phyloP scores from a whole-genome alignment of 2,113 vertebrate species.

The Heterotilapia buettikoferi region DNA sequence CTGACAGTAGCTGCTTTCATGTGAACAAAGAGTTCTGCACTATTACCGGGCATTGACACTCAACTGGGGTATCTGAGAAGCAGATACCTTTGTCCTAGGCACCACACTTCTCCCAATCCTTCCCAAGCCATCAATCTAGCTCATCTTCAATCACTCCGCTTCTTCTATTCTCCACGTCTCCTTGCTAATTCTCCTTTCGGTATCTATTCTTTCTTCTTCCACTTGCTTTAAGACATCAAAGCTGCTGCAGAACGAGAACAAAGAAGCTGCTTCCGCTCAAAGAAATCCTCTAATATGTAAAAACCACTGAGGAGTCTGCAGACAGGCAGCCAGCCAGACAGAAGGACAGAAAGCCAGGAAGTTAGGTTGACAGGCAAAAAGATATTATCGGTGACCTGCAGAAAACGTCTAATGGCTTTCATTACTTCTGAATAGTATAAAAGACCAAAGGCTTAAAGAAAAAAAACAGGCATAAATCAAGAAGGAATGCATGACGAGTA shows the following conservation, averaged over 20 bases:
- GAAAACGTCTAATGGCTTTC: background rate
- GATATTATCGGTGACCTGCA: background rate
- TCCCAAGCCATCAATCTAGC: slow-evolving; percentile 31
- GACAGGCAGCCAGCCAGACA: background rate
- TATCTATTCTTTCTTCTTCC: slow-evolving; percentile 11
- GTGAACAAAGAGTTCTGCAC: slow-evolving; percentile 11
- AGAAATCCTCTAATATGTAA: slow-evolving; percentile 33
- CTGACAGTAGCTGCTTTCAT: slow-evolving; percentile 5
- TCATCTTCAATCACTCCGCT: slow-evolving; percentile 28
- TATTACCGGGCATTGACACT: background rate
- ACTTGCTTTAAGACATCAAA: slow-evolving; percentile 49
- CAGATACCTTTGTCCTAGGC: slow-evolving; percentile 19
- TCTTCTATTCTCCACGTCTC: slow-evolving; percentile 15
- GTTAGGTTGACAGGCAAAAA: background rate
- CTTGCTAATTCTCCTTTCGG: slow-evolving; percentile 36
- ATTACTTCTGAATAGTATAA: background rate
- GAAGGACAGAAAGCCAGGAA: background rate
- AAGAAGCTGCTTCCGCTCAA: slow-evolving; percentile 33
- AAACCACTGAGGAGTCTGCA: slow-evolving; percentile 6
- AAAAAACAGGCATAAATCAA: background rate
- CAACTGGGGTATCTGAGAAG: background rate
- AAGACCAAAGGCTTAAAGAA: background rate
- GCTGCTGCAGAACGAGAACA: slow-evolving; percentile 41
- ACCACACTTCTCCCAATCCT: slow-evolving; percentile 12
- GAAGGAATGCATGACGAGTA: background rate